Evolutionary conservation across 2,888 invertebrate genomes (phyloP), one percentile per base, ranked within the genome.

Genomic region (Drosophila nr. fundita): DNA sequence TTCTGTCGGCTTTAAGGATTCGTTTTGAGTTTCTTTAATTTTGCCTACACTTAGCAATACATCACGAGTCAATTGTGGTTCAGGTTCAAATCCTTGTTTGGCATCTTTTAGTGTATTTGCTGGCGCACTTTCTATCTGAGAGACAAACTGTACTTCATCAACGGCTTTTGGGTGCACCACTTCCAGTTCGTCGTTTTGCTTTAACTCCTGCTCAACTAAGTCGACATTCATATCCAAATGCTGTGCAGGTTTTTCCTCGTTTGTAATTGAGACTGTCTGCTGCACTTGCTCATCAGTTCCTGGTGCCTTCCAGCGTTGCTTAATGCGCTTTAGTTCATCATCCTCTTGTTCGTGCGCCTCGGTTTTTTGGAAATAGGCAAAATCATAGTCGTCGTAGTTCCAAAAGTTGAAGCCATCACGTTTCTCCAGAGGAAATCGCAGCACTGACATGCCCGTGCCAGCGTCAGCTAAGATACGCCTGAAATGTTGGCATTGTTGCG

Each of bases 401-500:
- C 92, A 92, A 42, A 91, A 82, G 60, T 91, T 79, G 0, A 78
- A 68, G 7, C 72, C 80, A 6, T 65, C 42, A 4, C 36, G 38
- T 1, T 50, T 52, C 10, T 78, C 74, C 1, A 0, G 93, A 0
- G 94, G 94, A 72, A 94, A 92, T 82, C 94, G 93, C 0, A 94
- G 83, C 15, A 95, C 92, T 13, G 93, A 93, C 91, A 95, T 93
- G 27, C 93, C 93, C 13, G 90, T 83, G 2, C 94, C 95, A 60
- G 96, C 94, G n/a, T 93, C 91, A 4, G 94, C 92, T 40, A 96
- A 91, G 53, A 96, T 93, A 58, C 93, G 92, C 83, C 93, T 93
- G 82, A 97, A 96, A 50, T 93, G 93, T 2, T 91, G 78, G 54
- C 94, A 81, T 91, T 98, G 97, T 62, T 94, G 93, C 8, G 95